Evolutionary conservation across 2,888 invertebrate genomes (phyloP).

Genomic region (Choristoneura rosaceana): DNA sequence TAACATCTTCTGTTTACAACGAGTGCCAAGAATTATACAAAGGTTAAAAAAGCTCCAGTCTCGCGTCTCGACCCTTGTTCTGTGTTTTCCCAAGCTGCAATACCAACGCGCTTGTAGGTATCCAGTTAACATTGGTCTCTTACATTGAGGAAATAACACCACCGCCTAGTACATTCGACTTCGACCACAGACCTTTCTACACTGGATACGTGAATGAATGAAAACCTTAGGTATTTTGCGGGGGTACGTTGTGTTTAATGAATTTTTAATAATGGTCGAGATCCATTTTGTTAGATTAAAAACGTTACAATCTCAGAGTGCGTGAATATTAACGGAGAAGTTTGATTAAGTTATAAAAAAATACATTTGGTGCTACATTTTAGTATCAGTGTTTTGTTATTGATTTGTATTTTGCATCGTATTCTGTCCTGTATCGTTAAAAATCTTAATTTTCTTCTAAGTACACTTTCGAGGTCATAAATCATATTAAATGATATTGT

Average conservation of each 20-base stretch:
- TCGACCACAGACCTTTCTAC: conserved; percentile 12
- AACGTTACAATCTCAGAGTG: conserved; percentile 20
- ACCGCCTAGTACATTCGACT: background rate
- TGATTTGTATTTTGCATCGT: too few species aligned
- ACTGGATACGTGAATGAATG: conserved; percentile 23
- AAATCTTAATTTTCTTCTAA: too few species aligned
- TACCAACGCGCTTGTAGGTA: conserved; percentile 13
- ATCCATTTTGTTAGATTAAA: conserved; percentile 37
- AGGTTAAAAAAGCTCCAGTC: conserved; percentile 12
- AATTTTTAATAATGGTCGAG: conserved; percentile 36
- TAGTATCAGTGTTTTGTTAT: background rate
- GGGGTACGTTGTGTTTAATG: conserved; percentile 22
- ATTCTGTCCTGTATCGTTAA: too few species aligned
- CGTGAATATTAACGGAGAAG: conserved; percentile 13
- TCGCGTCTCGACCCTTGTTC: conserved; percentile 23
- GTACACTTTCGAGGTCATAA: too few species aligned
- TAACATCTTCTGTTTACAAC: conserved; percentile 7
- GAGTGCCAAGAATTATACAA: conserved; percentile 23
- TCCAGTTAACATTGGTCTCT: conserved; percentile 19
- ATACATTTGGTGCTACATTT: background rate
- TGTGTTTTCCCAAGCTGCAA: conserved; percentile 9
- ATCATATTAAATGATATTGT: too few species aligned
- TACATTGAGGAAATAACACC: background rate
- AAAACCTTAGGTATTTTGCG: conserved; percentile 8
- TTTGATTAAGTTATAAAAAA: background rate